Evolutionary conservation across 1,140 invertebrate species (phyloP).

Genomic region (Alviniconcha marisindica): DNA sequence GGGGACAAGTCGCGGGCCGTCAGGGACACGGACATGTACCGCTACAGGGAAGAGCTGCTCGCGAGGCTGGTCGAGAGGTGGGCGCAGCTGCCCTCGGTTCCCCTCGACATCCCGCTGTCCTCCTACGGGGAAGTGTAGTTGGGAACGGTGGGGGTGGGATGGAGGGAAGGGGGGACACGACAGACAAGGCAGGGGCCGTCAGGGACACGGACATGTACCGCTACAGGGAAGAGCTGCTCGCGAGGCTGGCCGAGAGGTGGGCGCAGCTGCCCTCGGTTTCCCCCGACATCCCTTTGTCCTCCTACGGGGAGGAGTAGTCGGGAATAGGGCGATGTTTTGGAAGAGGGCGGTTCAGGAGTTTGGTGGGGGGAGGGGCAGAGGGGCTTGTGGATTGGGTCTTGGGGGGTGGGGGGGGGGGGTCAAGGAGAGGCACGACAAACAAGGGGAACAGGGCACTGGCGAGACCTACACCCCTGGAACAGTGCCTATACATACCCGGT

Average conservation of each 20-base stretch:
- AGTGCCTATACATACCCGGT: too few relatives aligned
- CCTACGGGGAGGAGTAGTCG: slow-evolving; percentile 39
- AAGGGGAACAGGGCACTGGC: too few relatives aligned
- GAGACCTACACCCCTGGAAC: too few relatives aligned
- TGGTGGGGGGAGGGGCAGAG: too few relatives aligned
- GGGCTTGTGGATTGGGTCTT: too few relatives aligned
- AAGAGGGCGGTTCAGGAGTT: too few relatives aligned
- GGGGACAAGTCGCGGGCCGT: slow-evolving; percentile 28
- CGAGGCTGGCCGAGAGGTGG: slow-evolving; percentile 43
- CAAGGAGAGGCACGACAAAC: too few relatives aligned
- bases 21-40: slow-evolving; percentile 42
- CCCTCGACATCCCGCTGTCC: slow-evolving; percentile 42
- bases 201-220: slow-evolving; percentile 43
- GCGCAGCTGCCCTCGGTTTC: slow-evolving; percentile 37
- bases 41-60: slow-evolving; percentile 45
- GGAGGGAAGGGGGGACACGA: slow-evolving; percentile 76
- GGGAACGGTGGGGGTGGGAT: too few relatives aligned
- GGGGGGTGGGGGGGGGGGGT: too few relatives aligned
- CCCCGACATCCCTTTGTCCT: slow-evolving; percentile 39
- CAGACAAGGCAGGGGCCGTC: slow-evolving; percentile 26
- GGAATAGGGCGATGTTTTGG: too few relatives aligned
- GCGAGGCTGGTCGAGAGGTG: slow-evolving; percentile 39
- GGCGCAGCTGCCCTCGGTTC: slow-evolving; percentile 41
- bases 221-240: slow-evolving; percentile 44
- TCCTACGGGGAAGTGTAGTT: slow-evolving; percentile 35